A percentile compares a stretch with the other conserved stretches of the same genome.
Conservation (phyloP, 2,113 vertebrate species). For the Anhinga anhinga region DNA sequence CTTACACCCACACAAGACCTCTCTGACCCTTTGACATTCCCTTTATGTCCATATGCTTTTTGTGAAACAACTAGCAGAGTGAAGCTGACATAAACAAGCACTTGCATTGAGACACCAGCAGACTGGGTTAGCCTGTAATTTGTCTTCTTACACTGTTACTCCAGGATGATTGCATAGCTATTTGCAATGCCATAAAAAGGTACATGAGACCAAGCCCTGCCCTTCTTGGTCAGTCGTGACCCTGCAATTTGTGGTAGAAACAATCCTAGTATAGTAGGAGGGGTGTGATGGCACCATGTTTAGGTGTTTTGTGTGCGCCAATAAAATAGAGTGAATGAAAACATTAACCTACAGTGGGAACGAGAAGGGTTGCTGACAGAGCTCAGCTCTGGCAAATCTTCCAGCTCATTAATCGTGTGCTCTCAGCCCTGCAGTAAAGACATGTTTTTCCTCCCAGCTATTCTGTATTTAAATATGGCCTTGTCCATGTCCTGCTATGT, state of each 20-base stretch:
- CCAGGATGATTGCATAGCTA: conserved; percentile 64
- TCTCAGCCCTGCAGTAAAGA: not conserved
- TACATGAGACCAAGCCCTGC: conserved; percentile 61
- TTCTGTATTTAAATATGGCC: not conserved
- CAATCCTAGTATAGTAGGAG: conserved; percentile 12
- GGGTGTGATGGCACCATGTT: conserved; percentile 35
- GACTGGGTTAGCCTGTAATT: conserved; percentile 45
- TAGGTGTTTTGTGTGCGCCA: conserved; percentile 34
- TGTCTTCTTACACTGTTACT: conserved; percentile 39
- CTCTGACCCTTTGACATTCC: not conserved
- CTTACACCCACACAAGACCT: not conserved
- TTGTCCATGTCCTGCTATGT: not conserved
- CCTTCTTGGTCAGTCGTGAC: conserved; percentile 28
- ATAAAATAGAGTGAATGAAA: rapidly evolving
- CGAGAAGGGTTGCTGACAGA: not conserved
- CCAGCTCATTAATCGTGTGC: not conserved
- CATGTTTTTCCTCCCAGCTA: not conserved
- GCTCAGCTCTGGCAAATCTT: not conserved
- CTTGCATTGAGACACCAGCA: not conserved
- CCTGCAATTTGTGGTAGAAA: conserved; percentile 54
- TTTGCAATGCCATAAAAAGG: conserved; percentile 70
- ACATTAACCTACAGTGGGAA: not conserved
- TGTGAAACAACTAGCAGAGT: not conserved
- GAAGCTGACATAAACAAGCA: not conserved
- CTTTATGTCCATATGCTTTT: not conserved